Evolutionary conservation across 2,888 invertebrate genomes (phyloP).

Genomic region (Ormyrus pomaceus): DNA sequence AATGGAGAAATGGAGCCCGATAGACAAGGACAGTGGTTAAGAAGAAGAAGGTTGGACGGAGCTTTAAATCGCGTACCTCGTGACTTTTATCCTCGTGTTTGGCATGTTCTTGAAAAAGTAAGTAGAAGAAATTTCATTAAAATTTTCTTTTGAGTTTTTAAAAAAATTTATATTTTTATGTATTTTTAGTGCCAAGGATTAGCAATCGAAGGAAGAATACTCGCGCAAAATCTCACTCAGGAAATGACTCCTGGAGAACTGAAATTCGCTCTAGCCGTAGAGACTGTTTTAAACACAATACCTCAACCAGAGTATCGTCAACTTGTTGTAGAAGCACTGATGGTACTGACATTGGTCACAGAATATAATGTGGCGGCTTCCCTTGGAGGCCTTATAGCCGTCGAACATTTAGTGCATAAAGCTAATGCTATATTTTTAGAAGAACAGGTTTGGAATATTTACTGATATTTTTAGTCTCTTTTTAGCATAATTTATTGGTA

Average conservation of each 20-base stretch:
- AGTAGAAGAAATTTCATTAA: slow-evolving; percentile 55
- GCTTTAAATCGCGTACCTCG: slow-evolving; percentile 97
- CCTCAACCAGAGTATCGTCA: slow-evolving; percentile 99
- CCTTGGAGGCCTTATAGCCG: slow-evolving; percentile 88
- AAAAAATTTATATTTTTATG: slow-evolving; percentile 24
- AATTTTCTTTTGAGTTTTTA: slow-evolving; percentile 23
- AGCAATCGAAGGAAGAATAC: slow-evolving; percentile 91
- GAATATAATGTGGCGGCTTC: slow-evolving; percentile 89
- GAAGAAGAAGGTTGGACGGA: slow-evolving; percentile 95
- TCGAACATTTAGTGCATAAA: slow-evolving; percentile 94
- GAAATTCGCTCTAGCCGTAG: slow-evolving; percentile 98
- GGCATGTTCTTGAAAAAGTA: slow-evolving; percentile 93
- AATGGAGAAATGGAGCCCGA: slow-evolving; percentile 80
- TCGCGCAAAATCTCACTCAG: slow-evolving; percentile 95
- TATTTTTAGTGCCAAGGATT: slow-evolving; percentile 89
- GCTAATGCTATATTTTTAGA: slow-evolving; percentile 96
- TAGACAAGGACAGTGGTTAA: slow-evolving; percentile 97
- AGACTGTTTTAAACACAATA: slow-evolving; percentile 96
- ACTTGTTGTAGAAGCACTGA: slow-evolving; percentile 96
- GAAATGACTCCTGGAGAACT: slow-evolving; percentile 99
- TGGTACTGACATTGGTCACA: slow-evolving; percentile 94
- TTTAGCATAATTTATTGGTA: not conserved
- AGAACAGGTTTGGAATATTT: slow-evolving; percentile 86
- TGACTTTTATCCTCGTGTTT: slow-evolving; percentile 96
- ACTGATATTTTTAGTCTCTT: not conserved